phyloP scores from a whole-genome alignment of 1,140 invertebrate genomes.

The Eciton burchellii region DNA sequence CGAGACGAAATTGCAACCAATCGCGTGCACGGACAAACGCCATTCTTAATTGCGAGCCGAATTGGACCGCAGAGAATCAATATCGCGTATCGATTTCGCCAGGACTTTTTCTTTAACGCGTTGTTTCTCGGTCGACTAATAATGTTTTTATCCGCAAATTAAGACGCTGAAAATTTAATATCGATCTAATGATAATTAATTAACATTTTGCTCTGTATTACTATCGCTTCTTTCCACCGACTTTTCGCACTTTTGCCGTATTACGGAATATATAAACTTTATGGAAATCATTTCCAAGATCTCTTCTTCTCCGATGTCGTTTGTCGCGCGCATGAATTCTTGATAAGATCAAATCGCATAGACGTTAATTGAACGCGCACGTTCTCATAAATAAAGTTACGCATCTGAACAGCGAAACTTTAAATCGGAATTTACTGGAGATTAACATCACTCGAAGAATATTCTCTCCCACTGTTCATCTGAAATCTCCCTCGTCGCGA shows the following conservation, averaged over 20 bases:
- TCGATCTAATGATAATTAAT: conserved; percentile 4
- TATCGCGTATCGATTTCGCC: conserved; percentile 41
- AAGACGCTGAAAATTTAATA: background rate
- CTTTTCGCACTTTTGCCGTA: background rate
- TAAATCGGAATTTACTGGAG: background rate
- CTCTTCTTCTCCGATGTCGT: background rate
- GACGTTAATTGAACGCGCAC: background rate
- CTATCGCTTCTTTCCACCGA: background rate
- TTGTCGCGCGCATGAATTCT: background rate
- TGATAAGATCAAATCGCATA: background rate
- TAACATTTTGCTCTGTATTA: conserved; percentile 1
- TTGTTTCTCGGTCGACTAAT: background rate
- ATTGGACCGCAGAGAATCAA: conserved; percentile 44
- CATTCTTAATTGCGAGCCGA: conserved; percentile 61
- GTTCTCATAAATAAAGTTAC: background rate
- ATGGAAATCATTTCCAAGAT: background rate
- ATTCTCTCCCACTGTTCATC: background rate
- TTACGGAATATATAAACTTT: no score
- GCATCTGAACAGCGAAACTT: background rate
- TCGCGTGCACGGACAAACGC: conserved; percentile 60
- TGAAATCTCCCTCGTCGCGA: conserved; percentile 6
- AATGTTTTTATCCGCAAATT: conserved; percentile 4
- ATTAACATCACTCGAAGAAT: background rate
- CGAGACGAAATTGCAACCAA: conserved; percentile 43
- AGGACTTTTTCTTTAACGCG: background rate